Percentiles rank a stretch among this genome's conserved stretches.
Evolutionary conservation across 2,888 invertebrate species (phyloP).

Genomic region (Helicoverpa assulta): DNA sequence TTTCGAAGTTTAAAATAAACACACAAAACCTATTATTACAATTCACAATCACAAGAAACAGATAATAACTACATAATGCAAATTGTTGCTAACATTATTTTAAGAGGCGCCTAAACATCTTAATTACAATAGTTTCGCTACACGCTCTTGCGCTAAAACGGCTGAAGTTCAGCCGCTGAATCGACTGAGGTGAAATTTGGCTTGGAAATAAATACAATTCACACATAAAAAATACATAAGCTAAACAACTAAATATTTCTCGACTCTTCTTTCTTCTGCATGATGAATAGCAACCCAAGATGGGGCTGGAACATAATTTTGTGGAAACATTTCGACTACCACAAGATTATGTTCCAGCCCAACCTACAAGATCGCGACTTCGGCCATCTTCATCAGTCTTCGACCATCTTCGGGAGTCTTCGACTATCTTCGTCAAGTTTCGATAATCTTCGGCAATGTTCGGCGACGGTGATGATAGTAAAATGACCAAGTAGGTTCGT

Average conservation of each 20-base stretch:
- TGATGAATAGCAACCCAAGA: conserved; percentile 23
- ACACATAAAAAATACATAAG: not conserved
- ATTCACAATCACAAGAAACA: too few species aligned
- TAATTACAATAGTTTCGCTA: too few species aligned
- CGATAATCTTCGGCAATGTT: not conserved
- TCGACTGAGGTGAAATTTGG: too few species aligned
- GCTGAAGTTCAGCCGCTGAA: too few species aligned
- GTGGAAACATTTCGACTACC: conserved; percentile 14
- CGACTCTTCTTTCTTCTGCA: not conserved
- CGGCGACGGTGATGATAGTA: not conserved
- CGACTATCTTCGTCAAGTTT: not conserved
- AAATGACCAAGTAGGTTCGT: not conserved
- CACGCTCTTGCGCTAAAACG: too few species aligned
- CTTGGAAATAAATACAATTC: too few species aligned
- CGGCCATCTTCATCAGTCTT: conserved; percentile 1
- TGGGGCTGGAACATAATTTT: conserved; percentile 51
- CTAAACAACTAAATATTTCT: not conserved
- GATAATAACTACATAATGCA: not conserved
- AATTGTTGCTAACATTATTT: not conserved
- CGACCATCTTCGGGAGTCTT: not conserved
- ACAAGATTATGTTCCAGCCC: conserved; percentile 38
- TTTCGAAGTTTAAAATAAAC: too few species aligned
- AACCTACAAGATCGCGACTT: conserved; percentile 11
- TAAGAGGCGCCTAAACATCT: not conserved
- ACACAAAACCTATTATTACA: too few species aligned